phyloP scores from a whole-genome alignment of 2,888 invertebrate species.

The Heterodera filipjevi region DNA sequence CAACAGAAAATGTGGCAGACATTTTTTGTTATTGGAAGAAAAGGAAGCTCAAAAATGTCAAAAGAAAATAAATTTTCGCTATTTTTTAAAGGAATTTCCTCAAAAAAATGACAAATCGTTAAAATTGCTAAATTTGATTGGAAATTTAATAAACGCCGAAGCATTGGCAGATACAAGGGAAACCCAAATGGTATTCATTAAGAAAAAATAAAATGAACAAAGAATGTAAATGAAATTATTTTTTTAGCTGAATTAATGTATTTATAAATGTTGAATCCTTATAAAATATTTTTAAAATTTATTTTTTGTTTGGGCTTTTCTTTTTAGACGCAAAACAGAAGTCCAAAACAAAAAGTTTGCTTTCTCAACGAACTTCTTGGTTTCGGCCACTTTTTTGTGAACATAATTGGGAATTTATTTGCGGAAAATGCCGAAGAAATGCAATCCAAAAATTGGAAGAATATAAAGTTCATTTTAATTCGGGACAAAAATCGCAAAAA shows the following conservation, averaged over 20 bases:
- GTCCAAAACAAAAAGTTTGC: background rate
- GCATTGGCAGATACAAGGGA: background rate
- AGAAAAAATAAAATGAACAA: no score
- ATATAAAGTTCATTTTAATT: background rate
- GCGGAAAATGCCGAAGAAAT: background rate
- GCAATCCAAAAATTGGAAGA: background rate
- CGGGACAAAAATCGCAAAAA: background rate
- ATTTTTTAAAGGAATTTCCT: background rate
- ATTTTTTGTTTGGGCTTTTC: no score
- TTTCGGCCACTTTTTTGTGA: background rate
- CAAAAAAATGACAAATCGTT: background rate
- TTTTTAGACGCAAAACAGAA: no score
- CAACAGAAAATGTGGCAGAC: background rate
- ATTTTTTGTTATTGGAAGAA: background rate
- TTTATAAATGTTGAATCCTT: no score
- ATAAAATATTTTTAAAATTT: background rate
- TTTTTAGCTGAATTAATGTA: no score
- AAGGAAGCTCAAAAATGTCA: background rate
- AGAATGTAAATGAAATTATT: no score
- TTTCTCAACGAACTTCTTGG: background rate
- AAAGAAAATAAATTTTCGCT: background rate
- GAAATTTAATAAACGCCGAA: background rate
- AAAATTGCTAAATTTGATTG: background rate
- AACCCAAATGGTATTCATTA: background rate
- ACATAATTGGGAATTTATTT: background rate